A percentile compares a stretch with the other conserved stretches of the same genome.
Evolutionary conservation across 2,888 invertebrate species (phyloP).

Genomic region (Eustalomyia histrio): DNA sequence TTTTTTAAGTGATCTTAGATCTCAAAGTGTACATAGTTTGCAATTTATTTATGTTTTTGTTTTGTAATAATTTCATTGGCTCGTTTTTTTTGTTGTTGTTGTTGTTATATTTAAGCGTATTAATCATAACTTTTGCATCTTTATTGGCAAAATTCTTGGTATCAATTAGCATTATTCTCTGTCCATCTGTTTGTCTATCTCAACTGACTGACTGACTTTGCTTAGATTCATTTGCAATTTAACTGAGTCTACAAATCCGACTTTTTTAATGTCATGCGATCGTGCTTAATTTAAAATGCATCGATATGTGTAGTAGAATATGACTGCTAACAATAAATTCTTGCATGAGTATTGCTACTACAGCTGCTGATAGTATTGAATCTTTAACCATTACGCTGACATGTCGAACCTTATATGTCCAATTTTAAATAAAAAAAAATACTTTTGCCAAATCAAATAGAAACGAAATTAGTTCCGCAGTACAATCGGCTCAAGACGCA

Average conservation of each 20-base stretch:
- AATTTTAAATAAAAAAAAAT: too few relatives aligned
- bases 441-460: too few relatives aligned
- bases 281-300: conserved; percentile 35
- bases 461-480: too few relatives aligned
- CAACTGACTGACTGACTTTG: conserved; percentile 27
- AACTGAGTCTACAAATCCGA: conserved; percentile 10
- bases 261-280: conserved; percentile 27
- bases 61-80: too few relatives aligned
- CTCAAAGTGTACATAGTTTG: too few relatives aligned
- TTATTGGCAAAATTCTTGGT: conserved; percentile 54
- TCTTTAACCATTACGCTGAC: too few relatives aligned
- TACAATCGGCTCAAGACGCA: too few relatives aligned
- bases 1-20: background rate
- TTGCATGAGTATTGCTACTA: too few relatives aligned
- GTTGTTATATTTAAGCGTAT: background rate
- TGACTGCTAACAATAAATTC: background rate
- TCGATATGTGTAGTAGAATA: conserved; percentile 17
- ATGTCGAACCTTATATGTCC: too few relatives aligned
- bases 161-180: conserved; percentile 51
- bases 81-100: background rate
- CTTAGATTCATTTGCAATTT: conserved; percentile 39
- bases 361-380: too few relatives aligned
- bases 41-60: too few relatives aligned
- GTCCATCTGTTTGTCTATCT: background rate
- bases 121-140: conserved; percentile 55